These are phyloP conservation scores for Stictonetta naevosa DNA, from an alignment of 2,113 vertebrate genomes.

Conservation along the genomic window DNA sequence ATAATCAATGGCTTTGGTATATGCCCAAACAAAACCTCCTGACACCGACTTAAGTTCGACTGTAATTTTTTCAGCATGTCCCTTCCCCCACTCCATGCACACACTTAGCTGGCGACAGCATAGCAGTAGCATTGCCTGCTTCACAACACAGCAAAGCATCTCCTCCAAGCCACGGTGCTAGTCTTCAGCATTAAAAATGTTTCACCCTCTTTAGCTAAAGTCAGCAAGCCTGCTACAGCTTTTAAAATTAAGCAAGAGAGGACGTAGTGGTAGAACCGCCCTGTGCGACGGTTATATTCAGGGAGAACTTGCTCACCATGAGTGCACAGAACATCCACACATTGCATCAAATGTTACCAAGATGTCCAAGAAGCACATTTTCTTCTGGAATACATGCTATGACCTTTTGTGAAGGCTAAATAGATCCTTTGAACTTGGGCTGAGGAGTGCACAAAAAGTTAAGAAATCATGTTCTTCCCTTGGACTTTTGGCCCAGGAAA, in stretches of 20 bases:
- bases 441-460: accelerated
- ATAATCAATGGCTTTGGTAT: slow-evolving; percentile 57
- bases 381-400: background rate
- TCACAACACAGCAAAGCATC: background rate
- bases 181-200: background rate
- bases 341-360: background rate
- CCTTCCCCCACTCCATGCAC: background rate
- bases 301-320: background rate
- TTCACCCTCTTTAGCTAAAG: background rate
- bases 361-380: background rate
- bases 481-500: background rate
- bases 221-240: background rate
- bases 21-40: slow-evolving; percentile 2
- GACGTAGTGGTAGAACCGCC: background rate
- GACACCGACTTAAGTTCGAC: background rate
- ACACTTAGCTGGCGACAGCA: accelerated
- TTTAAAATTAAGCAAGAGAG: background rate
- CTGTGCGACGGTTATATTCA: background rate
- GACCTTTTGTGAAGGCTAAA: background rate
- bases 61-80: background rate
- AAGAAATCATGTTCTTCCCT: background rate
- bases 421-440: background rate
- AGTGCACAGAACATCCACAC: background rate
- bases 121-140: too few species aligned
- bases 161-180: background rate